These are phyloP conservation scores for Itoplectis maculator DNA, from an alignment of 2,888 invertebrate species.

Conservation along the genomic window DNA sequence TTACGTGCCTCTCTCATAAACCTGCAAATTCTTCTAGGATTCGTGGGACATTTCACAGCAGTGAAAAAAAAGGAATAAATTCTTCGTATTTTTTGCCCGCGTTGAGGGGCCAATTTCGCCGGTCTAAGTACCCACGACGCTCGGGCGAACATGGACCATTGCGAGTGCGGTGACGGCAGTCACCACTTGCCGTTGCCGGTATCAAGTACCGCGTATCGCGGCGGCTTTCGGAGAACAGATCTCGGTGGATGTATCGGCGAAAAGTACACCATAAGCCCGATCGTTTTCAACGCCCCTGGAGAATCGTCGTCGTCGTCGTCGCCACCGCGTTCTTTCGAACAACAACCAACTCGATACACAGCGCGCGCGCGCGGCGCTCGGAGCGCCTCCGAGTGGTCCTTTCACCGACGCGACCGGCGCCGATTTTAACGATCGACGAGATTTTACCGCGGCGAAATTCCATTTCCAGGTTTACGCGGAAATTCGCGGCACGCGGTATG, in stretches of 20 bases:
- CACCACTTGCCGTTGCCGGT: background rate
- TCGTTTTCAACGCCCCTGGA: constrained; percentile 3
- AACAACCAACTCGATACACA: background rate
- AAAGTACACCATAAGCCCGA: background rate
- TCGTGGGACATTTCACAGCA: too few relatives aligned
- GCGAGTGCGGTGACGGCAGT: background rate
- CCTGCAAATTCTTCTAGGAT: too few relatives aligned
- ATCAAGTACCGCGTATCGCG: constrained; percentile 1
- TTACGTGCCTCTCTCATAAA: too few relatives aligned
- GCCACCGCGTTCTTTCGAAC: background rate
- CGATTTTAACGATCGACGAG: constrained; percentile 67
- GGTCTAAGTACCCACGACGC: background rate
- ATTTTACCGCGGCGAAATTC: constrained; percentile 65
- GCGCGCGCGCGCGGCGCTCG: background rate
- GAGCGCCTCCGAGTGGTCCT: constrained; percentile 32
- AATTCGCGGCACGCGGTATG: constrained; percentile 37
- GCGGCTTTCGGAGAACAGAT: background rate
- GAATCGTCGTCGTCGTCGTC: constrained; percentile 39
- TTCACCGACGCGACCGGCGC: constrained; percentile 50
- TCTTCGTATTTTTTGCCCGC: too few relatives aligned
- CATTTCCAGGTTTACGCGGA: constrained; percentile 62
- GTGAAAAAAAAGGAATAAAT: too few relatives aligned
- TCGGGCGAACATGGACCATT: background rate
- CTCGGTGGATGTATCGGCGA: background rate
- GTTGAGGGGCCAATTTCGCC: too few relatives aligned